These are phyloP conservation scores for Drosophila melanica DNA, from an alignment of 1,140 invertebrate species.

Conservation along the genomic window DNA sequence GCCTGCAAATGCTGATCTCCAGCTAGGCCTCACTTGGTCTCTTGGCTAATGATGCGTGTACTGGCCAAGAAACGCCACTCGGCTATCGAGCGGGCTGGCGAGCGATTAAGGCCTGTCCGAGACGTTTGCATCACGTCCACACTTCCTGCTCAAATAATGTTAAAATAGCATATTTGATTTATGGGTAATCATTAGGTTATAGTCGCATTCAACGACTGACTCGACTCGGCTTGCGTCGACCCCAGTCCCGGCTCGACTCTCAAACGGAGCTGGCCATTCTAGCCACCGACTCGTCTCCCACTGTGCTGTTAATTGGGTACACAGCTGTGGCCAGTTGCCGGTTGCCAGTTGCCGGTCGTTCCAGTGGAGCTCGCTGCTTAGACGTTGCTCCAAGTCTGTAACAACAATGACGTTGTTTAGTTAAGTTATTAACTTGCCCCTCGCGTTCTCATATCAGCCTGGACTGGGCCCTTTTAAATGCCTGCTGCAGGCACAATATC, in stretches of 20 bases:
- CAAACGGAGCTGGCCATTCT: slow-evolving; percentile 24
- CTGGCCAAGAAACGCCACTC: slow-evolving; percentile 53
- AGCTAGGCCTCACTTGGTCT: slow-evolving; percentile 48
- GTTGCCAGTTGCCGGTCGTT: slow-evolving; percentile 35
- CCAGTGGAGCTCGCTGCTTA: slow-evolving; percentile 25
- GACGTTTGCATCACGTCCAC: slow-evolving; percentile 75
- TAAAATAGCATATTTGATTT: slow-evolving; percentile 79
- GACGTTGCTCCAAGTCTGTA: slow-evolving; percentile 37
- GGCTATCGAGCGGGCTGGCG: slow-evolving; percentile 7
- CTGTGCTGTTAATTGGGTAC: slow-evolving; percentile 78
- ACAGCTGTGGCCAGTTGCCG: slow-evolving; percentile 58
- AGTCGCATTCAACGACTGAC: slow-evolving; percentile 45
- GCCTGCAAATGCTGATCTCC: slow-evolving; percentile 43
- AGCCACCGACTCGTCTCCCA: slow-evolving; percentile 54
- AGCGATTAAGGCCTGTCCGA: slow-evolving; percentile 70
- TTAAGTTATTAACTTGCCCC: slow-evolving; percentile 77
- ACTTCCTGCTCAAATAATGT: slow-evolving; percentile 82
- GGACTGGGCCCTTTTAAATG: slow-evolving; percentile 45
- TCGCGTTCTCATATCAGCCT: slow-evolving; percentile 32
- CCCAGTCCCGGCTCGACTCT: slow-evolving; percentile 21
- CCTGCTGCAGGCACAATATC: slow-evolving; percentile 50
- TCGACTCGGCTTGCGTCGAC: background rate
- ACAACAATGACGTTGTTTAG: slow-evolving; percentile 78
- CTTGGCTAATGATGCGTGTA: slow-evolving; percentile 65
- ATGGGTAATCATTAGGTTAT: slow-evolving; percentile 80